Evolutionary conservation across 1,140 invertebrate genomes (phyloP).

Genomic region (Magallana angulata): DNA sequence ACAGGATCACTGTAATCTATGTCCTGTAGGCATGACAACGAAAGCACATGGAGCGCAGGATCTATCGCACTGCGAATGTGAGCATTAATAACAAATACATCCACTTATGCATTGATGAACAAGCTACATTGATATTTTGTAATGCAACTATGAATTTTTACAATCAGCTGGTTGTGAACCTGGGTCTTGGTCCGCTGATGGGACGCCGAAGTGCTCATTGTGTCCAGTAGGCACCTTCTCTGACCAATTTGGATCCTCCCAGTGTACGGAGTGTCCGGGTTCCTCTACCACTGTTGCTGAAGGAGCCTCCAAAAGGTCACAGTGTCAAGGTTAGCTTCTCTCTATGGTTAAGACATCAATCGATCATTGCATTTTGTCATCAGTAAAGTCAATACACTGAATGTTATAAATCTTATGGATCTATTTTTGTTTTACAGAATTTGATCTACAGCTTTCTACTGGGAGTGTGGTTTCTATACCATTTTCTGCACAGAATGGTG

Average conservation of each 20-base stretch:
- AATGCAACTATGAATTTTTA: background rate
- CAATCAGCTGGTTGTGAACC: background rate
- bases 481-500: background rate
- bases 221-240: background rate
- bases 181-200: conserved; percentile 7
- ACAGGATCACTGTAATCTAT: background rate
- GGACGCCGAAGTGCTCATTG: background rate
- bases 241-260: background rate
- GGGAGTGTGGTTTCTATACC: background rate
- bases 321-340: background rate
- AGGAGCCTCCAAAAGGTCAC: background rate
- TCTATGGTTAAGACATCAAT: too few species aligned
- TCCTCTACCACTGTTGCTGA: background rate
- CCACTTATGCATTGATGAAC: background rate
- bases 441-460: background rate
- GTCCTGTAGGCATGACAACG: background rate
- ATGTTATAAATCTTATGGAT: background rate
- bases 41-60: background rate
- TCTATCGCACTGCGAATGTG: background rate
- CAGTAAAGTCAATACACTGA: background rate
- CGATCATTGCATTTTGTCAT: too few species aligned
- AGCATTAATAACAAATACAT: background rate
- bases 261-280: conserved; percentile 10
- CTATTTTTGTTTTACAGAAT: background rate
- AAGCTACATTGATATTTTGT: background rate